Evolutionary conservation across 2,888 invertebrate genomes (phyloP).

Genomic region (Macrosoma leucophasiata): DNA sequence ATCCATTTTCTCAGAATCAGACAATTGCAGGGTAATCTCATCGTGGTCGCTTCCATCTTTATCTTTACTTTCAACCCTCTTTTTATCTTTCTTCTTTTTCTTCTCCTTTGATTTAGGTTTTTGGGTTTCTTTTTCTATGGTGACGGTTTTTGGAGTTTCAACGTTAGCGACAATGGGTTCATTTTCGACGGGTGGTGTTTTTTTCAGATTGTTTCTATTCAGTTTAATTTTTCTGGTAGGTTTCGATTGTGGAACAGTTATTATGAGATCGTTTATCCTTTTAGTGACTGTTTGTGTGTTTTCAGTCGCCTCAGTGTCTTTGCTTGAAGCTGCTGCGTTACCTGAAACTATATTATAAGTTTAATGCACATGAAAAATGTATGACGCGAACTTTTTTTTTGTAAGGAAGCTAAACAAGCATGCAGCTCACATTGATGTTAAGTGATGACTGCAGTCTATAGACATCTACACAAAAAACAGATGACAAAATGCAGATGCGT

Average conservation of each 20-base stretch:
- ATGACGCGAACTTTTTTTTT: too few relatives aligned
- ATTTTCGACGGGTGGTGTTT: constrained; percentile 15
- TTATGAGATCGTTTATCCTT: constrained; percentile 44
- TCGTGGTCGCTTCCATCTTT: constrained; percentile 59
- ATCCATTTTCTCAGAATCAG: constrained; percentile 69
- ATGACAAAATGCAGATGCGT: too few relatives aligned
- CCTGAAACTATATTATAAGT: constrained; percentile 30
- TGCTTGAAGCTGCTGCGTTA: constrained; percentile 20
- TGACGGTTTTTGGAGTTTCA: constrained; percentile 4
- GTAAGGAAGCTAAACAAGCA: constrained; percentile 22
- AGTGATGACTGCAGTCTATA: too few relatives aligned
- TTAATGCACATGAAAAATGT: too few relatives aligned
- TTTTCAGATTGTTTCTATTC: constrained; percentile 41
- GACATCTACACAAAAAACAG: too few relatives aligned
- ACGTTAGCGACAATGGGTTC: constrained; percentile 8
- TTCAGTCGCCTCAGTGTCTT: constrained; percentile 12
- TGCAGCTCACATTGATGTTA: too few relatives aligned
- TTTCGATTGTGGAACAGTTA: constrained; percentile 54
- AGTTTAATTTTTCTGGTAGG: constrained; percentile 56
- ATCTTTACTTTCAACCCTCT: constrained; percentile 34
- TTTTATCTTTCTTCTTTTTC: constrained; percentile 45
- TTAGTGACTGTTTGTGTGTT: constrained; percentile 38
- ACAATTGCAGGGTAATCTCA: constrained; percentile 63
- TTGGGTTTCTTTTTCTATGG: constrained; percentile 20
- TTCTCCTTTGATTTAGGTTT: constrained; percentile 40